Percentiles rank a stretch among this genome's conserved stretches.
Evolutionary conservation across 2,888 invertebrate species (phyloP).

Genomic region (Nysson spinosus): DNA sequence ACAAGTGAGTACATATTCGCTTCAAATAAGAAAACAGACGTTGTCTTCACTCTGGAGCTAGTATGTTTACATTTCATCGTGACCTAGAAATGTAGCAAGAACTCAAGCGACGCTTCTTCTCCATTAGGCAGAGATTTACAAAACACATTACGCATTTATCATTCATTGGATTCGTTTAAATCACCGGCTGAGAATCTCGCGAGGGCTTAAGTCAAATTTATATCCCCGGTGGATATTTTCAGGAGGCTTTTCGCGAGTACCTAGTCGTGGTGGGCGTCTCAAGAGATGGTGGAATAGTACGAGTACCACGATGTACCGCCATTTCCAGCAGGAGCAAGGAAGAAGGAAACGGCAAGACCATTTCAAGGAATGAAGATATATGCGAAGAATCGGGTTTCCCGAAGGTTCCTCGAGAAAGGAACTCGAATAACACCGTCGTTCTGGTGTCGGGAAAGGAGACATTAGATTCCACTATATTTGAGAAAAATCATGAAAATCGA

Average conservation of each 20-base stretch:
- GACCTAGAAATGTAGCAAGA: too few relatives aligned
- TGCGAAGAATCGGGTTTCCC: constrained; percentile 58
- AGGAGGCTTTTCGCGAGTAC: constrained; percentile 18
- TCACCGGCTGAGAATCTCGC: constrained; percentile 24
- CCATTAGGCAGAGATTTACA: too few relatives aligned
- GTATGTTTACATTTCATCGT: too few relatives aligned
- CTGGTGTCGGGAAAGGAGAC: constrained; percentile 40
- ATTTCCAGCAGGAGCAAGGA: constrained; percentile 1
- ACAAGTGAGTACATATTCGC: too few relatives aligned
- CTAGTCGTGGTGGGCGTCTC: background rate
- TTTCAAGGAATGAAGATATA: constrained; percentile 64
- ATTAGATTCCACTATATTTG: constrained; percentile 23
- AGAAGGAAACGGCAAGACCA: constrained; percentile 11
- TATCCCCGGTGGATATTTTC: constrained; percentile 52
- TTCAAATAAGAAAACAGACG: too few relatives aligned
- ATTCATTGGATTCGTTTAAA: constrained; percentile 48
- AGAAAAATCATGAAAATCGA: background rate
- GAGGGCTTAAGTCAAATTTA: constrained; percentile 53
- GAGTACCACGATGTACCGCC: constrained; percentile 21
- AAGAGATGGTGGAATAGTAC: constrained; percentile 23
- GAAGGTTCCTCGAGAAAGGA: constrained; percentile 20
- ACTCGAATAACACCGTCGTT: constrained; percentile 46
- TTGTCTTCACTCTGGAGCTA: too few relatives aligned
- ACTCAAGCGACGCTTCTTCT: too few relatives aligned
- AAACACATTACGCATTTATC: constrained; percentile 35